A percentile compares a stretch with the other conserved stretches of the same genome.
Evolutionary conservation across 2,113 vertebrate species (phyloP).

Genomic region (Eidolon helvum): DNA sequence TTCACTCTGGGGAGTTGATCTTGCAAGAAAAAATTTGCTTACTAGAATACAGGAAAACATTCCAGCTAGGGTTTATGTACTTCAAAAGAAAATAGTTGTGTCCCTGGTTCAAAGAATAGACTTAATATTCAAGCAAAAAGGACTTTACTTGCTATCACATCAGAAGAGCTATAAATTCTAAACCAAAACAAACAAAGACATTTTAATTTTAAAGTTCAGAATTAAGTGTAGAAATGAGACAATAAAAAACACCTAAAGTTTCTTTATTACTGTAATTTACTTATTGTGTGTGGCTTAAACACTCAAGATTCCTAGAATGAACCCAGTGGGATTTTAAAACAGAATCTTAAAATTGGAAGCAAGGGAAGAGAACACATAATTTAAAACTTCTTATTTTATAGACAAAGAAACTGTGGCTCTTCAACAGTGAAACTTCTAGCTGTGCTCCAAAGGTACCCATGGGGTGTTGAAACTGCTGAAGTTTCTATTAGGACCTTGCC

Average conservation of each 20-base stretch:
- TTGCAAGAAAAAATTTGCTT: background rate
- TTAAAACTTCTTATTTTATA: background rate
- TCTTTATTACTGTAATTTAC: slow-evolving; percentile 18
- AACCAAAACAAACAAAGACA: background rate
- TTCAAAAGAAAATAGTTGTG: background rate
- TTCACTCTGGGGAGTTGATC: background rate
- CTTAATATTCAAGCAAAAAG: background rate
- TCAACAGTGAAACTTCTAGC: background rate
- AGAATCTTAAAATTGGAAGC: slow-evolving; percentile 11
- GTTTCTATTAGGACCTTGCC: background rate
- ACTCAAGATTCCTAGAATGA: background rate
- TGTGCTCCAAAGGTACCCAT: background rate
- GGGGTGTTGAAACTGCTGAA: accelerated
- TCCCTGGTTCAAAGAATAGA: background rate
- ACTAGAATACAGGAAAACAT: background rate
- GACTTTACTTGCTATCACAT: background rate
- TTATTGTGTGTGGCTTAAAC: background rate
- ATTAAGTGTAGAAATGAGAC: slow-evolving; percentile 3
- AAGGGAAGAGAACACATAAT: background rate
- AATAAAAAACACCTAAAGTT: background rate
- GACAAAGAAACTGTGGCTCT: background rate
- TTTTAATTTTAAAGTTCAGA: background rate
- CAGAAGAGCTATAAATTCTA: slow-evolving; percentile 6
- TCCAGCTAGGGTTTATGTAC: background rate
- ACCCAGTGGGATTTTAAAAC: background rate